These are phyloP conservation scores for Aplysina aerophoba DNA, from an alignment of 37 sponge, comb jelly and placozoan species.

Conservation along the genomic window DNA sequence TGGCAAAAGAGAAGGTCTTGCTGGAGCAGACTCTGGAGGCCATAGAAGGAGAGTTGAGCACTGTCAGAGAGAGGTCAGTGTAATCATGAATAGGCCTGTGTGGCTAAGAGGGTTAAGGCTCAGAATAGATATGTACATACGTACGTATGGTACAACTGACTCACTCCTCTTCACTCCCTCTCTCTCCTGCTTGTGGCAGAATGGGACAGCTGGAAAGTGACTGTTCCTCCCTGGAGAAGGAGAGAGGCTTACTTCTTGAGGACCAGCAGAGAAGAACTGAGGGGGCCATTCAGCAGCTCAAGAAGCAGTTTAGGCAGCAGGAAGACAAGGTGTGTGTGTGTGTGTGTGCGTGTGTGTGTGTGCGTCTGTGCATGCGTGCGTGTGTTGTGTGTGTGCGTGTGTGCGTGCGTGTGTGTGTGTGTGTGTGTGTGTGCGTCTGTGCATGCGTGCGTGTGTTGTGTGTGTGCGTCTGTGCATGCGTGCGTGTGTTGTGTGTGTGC, in stretches of 20 bases:
- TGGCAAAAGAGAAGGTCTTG: conserved; percentile 15
- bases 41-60: neutral
- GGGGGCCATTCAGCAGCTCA: conserved; percentile 5
- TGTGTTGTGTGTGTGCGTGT: too few relatives aligned
- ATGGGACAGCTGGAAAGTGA: too few relatives aligned
- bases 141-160: neutral
- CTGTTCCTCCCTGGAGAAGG: neutral
- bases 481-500: too few relatives aligned
- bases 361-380: too few relatives aligned
- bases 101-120: too few relatives aligned
- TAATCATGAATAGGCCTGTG: neutral
- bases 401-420: too few relatives aligned
- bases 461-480: too few relatives aligned
- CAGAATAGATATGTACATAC: neutral
- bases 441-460: too few relatives aligned
- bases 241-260: neutral
- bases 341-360: too few relatives aligned
- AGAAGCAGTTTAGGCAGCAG: conserved; percentile 14
- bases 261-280: conserved; percentile 20
- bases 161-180: too few relatives aligned
- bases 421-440: too few relatives aligned
- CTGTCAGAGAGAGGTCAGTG: neutral
- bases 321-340: neutral
- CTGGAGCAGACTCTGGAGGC: conserved; percentile 14
- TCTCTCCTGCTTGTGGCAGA: too few relatives aligned